A percentile compares a stretch with the other conserved stretches of the same genome.
phyloP scores from a whole-genome alignment of 2,113 vertebrate genomes.

The Nanorana parkeri region DNA sequence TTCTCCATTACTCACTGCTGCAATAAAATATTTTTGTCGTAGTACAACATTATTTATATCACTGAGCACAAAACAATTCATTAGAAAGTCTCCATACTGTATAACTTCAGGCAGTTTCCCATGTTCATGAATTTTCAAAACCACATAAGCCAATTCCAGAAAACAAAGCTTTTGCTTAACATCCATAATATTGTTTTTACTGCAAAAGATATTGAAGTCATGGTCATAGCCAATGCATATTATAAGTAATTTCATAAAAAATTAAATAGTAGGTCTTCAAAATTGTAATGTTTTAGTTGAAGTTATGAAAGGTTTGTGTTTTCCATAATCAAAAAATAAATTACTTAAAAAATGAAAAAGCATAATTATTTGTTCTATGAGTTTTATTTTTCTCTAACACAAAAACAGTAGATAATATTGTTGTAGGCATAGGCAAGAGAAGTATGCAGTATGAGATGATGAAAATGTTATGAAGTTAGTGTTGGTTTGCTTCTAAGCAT shows the following conservation, averaged over 20 bases:
- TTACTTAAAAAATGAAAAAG: background rate
- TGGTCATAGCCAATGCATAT: conserved; percentile 8
- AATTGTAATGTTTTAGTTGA: conserved; percentile 4
- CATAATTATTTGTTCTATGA: conserved; percentile 16
- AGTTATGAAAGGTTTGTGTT: background rate
- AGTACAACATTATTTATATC: background rate
- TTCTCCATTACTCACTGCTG: too few relatives aligned
- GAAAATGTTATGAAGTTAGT: too few relatives aligned
- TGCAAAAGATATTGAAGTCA: conserved; percentile 15
- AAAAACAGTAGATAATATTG: too few relatives aligned
- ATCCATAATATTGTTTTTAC: conserved; percentile 22
- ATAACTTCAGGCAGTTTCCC: conserved; percentile 15
- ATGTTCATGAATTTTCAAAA: conserved; percentile 15
- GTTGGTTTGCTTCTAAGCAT: too few relatives aligned
- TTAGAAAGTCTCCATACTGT: background rate
- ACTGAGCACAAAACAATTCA: background rate
- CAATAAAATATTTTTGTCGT: too few relatives aligned
- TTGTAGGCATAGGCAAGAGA: too few relatives aligned
- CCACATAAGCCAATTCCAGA: conserved; percentile 2
- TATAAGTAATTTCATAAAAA: conserved; percentile 7
- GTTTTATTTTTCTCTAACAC: background rate
- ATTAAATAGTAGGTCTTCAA: conserved; percentile 19
- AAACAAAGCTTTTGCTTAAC: conserved; percentile 25
- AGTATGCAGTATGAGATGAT: too few relatives aligned
- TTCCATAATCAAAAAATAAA: conserved; percentile 2